Evolutionary conservation across 1,140 invertebrate genomes (phyloP), one percentile per base, ranked within the genome.

Genomic region (Aphaenogaster rudis): DNA sequence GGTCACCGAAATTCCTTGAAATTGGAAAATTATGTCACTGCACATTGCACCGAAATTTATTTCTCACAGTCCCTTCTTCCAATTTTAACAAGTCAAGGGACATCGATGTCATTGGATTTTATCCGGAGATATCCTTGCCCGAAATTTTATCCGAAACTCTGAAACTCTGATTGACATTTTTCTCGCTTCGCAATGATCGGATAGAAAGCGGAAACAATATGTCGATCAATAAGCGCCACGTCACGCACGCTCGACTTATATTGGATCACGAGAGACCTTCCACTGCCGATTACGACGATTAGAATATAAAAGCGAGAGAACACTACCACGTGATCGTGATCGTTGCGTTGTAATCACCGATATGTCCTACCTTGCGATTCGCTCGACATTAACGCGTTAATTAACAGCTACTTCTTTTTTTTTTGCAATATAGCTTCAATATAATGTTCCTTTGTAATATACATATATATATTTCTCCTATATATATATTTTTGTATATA

Each of bases 341-440:
- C 39, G 66, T 86, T 67, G 69, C 48, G 39, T 71, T 71, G 67
- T 63, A 61, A 74, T 74, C 50, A 45, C 39, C 67, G 52, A 61
- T 84, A 84, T 61, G 39, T 36, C 21, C 50, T 84, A 84, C 33
- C 54, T 76, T 84, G 69, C 69, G 42, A 84, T 84, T 63, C 67
- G 42, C 80, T 76, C 42, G 80, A 74, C 28, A 61, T 74, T 74
- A 84, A 84, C 42, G 54, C 54, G 42, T 15, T 82, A 81, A 81
- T 86, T 64, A 79, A 77, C 69, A 87, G 80, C 71, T 69, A 67
- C 48, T 78, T 67, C 42, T 59, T 82, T 81, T 72, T 72, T 57
- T 84, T 81, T 52, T 84, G 93, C 66, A 92, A 93, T 95, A 94
- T 94, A 94, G 85, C 36, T 82, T 79, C 67, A 63, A 71, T 76